Evolutionary conservation across 2,888 invertebrate genomes (phyloP), one percentile per base, ranked within the genome.

Genomic region (Platycheirus rosarum): DNA sequence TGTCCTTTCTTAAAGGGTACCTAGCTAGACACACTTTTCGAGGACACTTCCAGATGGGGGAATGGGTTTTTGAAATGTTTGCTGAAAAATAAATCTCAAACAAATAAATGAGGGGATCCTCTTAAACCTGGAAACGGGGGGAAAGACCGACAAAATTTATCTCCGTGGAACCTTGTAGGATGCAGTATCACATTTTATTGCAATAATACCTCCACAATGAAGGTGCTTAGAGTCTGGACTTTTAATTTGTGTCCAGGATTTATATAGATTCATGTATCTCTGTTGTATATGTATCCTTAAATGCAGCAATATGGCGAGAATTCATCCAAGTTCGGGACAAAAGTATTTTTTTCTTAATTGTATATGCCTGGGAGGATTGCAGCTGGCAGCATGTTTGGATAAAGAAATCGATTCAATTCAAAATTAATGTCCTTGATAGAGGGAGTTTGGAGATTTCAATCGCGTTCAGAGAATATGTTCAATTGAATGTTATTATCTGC

Each of bases 391-490:
- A 44, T 62, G 55, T 48, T 26, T 14, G 63, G 20, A 37, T 42
- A 51, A 49, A 20, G 26, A 51, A 57, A 80, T 80, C 76, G 76
- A 80, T 80, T 76, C 60, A 63, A 62, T 76, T 65, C 44, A 18
- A 53, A 76, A 76, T 76, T 65, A 76, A 80, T 76, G 80, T 80
- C 76, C 80, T 80, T 70, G 76, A 60, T 70, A 26, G 32, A 20
- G 23, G 18, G 26, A 70, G 35, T 26, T 66, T 48, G 62, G 35
- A 70, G 76, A 70, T 80, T 46, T 23, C 51, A 70, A 75, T 76
- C 75, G 44, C 65, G 40, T 26, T 20, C 18, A 35, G 46, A 44
- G 57, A 40, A 63, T 62, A 26, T 55, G 44, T 60, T 75, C 75
- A 76, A 76, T 80, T 80, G 76, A 80, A 70, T 70, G 46, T 62